phyloP scores from a whole-genome alignment of 2,888 invertebrate genomes.

The Nematopogon swammerdamellus region DNA sequence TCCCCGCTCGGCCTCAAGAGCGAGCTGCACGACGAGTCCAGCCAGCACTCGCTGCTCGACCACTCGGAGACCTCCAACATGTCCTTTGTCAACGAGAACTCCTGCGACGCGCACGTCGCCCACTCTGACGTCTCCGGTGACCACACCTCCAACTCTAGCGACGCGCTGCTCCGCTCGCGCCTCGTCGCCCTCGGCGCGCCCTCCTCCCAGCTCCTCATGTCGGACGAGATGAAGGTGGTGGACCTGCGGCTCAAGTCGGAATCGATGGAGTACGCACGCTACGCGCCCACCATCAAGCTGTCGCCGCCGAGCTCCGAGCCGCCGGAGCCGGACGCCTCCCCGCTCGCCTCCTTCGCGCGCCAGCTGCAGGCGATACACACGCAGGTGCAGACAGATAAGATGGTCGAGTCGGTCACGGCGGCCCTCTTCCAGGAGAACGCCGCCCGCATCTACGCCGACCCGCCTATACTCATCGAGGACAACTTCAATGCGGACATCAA shows the following conservation, averaged over 20 bases:
- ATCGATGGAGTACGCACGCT: conserved; percentile 34
- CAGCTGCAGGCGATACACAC: conserved; percentile 46
- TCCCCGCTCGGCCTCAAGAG: conserved; percentile 60
- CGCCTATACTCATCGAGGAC: conserved; percentile 17
- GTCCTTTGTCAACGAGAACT: conserved; percentile 18
- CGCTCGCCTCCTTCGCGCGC: conserved; percentile 39
- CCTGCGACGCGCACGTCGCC: conserved; percentile 27
- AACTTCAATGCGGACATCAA: not conserved
- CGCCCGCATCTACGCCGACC: conserved; percentile 30
- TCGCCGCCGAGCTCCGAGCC: conserved; percentile 30
- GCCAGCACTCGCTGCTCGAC: conserved; percentile 59
- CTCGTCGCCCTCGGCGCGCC: not conserved
- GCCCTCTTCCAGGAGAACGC: conserved; percentile 40
- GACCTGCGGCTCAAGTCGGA: conserved; percentile 69
- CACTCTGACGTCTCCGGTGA: conserved; percentile 16
- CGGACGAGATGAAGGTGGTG: conserved; percentile 56
- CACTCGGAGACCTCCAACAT: conserved; percentile 20
- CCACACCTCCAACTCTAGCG: not conserved
- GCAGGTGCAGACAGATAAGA: conserved; percentile 50
- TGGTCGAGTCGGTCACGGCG: conserved; percentile 49
- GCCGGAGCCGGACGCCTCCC: conserved; percentile 26
- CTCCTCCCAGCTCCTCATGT: conserved; percentile 11
- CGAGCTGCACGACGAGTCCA: conserved; percentile 68
- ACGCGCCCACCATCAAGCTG: not conserved
- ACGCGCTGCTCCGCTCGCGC: not conserved